Conservation (phyloP, 2,113 vertebrate genomes). For the Anseranas semipalmata region DNA sequence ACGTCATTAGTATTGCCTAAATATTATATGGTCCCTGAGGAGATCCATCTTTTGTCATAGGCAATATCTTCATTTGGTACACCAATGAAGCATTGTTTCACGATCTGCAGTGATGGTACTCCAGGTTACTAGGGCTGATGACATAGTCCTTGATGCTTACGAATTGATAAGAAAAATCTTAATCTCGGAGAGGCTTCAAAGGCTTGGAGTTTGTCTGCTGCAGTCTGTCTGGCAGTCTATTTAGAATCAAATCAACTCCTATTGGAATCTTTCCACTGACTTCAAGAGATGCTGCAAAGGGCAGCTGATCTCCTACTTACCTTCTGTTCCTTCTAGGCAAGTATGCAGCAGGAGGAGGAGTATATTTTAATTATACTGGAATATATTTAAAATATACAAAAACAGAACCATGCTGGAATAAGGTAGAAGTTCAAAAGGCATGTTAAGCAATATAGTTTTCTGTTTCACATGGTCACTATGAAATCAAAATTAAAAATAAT, state of each 20-base stretch:
- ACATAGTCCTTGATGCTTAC: not conserved
- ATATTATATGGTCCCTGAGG: not conserved
- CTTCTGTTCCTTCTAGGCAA: not conserved
- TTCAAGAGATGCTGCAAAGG: not conserved
- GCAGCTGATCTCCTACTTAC: not conserved
- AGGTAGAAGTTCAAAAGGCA: not conserved
- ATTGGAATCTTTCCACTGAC: not conserved
- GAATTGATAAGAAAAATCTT: not conserved
- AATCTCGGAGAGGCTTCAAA: not conserved
- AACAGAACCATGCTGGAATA: not conserved
- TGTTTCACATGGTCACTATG: not conserved
- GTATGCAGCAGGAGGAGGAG: not conserved
- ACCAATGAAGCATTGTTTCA: not conserved
- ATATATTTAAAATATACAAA: not conserved
- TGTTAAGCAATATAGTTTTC: not conserved
- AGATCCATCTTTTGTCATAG: not conserved
- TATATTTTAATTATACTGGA: not conserved
- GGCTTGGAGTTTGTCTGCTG: not conserved
- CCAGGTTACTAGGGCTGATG: not conserved
- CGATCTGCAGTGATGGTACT: not conserved
- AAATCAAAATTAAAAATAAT: not conserved
- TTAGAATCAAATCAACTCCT: not conserved
- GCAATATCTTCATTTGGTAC: not conserved
- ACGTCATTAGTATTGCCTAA: too few species aligned
- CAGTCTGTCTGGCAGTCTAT: rapidly evolving